A percentile compares a stretch with the other conserved stretches of the same genome.
Evolutionary conservation across 1,140 invertebrate species (phyloP).

Genomic region (Zaprionus vittiger): DNA sequence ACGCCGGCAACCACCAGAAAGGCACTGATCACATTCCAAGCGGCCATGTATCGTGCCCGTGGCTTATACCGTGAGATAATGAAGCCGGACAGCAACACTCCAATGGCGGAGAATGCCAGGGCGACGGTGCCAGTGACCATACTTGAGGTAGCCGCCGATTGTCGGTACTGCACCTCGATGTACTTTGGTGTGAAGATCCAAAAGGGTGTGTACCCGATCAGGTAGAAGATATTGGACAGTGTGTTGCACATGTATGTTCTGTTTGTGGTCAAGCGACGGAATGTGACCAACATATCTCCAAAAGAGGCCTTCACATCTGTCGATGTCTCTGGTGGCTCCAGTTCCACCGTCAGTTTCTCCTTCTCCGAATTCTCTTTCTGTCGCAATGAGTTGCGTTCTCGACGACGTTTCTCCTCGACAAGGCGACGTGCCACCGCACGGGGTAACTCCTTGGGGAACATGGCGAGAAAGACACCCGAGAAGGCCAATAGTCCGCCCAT

Average conservation of each 20-base stretch:
- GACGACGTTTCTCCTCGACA: constrained; percentile 78
- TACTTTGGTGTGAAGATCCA: constrained; percentile 92
- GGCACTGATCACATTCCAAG: constrained; percentile 90
- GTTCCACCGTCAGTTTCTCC: constrained; percentile 50
- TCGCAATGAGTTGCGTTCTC: constrained; percentile 46
- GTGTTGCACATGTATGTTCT: constrained; percentile 89
- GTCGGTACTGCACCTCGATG: constrained; percentile 90
- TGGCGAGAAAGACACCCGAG: constrained; percentile 87
- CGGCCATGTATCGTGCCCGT: constrained; percentile 88
- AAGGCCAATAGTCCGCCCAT: constrained; percentile 88
- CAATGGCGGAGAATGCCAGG: constrained; percentile 89
- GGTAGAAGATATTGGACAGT: constrained; percentile 88
- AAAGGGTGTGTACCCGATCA: constrained; percentile 90
- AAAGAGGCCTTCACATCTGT: constrained; percentile 84
- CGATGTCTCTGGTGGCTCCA: constrained; percentile 43
- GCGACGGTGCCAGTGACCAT: constrained; percentile 89
- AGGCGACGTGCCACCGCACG: constrained; percentile 86
- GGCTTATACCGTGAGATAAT: constrained; percentile 90
- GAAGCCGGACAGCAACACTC: constrained; percentile 88
- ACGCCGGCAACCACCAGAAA: constrained; percentile 88
- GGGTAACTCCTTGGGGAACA: constrained; percentile 89
- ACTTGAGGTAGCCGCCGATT: constrained; percentile 88
- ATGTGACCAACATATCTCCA: constrained; percentile 87
- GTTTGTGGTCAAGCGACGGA: constrained; percentile 88
- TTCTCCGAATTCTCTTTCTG: constrained; percentile 55